phyloP scores from a whole-genome alignment of 1,140 invertebrate species.

The Drosophila varians region DNA sequence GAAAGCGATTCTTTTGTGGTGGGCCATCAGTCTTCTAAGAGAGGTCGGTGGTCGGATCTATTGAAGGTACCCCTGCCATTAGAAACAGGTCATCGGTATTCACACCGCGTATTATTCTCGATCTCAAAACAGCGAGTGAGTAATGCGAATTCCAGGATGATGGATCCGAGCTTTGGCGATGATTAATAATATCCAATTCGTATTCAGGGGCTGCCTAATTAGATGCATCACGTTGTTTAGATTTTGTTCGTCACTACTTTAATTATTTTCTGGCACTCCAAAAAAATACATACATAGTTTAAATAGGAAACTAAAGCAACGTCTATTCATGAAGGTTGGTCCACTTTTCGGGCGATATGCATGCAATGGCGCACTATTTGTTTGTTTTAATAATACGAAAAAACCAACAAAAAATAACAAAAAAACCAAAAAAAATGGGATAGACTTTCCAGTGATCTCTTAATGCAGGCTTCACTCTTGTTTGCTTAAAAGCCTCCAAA shows the following conservation, averaged over 20 bases:
- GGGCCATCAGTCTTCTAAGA: background rate
- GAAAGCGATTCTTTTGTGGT: conserved; percentile 23
- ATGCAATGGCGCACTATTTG: conserved; percentile 19
- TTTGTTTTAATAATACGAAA: conserved; percentile 31
- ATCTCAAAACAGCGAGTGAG: background rate
- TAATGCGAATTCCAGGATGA: conserved; percentile 2
- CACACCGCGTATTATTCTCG: background rate
- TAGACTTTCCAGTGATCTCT: conserved; percentile 18
- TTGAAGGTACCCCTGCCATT: background rate
- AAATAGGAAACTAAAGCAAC: background rate
- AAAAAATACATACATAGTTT: background rate
- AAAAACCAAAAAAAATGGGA: conserved; percentile 3
- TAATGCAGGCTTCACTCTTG: conserved; percentile 29
- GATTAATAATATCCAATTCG: background rate
- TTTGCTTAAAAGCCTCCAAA: conserved; percentile 1
- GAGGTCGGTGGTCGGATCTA: background rate
- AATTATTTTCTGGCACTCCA: background rate
- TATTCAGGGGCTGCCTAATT: background rate
- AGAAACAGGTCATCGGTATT: background rate
- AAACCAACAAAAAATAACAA: conserved; percentile 3
- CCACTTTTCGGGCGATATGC: background rate
- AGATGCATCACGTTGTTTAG: background rate
- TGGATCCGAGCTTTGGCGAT: background rate
- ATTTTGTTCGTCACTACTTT: background rate
- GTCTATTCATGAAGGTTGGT: conserved; percentile 27